Evolutionary conservation across 2,888 invertebrate species (phyloP), one percentile per base, ranked within the genome.

Genomic region (Lagria hirta): DNA sequence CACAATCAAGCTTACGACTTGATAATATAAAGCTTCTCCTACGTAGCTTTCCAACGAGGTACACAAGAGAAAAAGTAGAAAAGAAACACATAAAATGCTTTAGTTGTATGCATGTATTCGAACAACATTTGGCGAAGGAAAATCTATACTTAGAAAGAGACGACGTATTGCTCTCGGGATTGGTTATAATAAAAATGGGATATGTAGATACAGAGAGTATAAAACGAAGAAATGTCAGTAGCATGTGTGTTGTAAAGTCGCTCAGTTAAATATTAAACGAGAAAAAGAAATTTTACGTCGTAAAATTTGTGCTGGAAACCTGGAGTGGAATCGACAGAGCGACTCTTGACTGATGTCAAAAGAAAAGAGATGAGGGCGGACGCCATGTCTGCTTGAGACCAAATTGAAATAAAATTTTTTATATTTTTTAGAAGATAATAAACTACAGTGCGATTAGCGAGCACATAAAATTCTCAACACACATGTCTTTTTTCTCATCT

Each of bases 181-280:
- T 68, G 69, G 66, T 68, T 68, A 65, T 69, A 69, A 69, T 69
- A 69, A 69, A 68, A 69, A 68, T 68, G 68, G 69, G 68, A 69
- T 69, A 69, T 68, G 65, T 69, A 68, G 67, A 69, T 69, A 69
- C 68, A 68, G 63, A 65, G 62, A 65, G 65, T 64, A 67, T 68
- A 66, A 66, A 68, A 66, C 60, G 66, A 64, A 65, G 65, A 65
- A 68, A 68, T 63, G 69, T 69, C 68, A 68, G 65, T 63, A 64
- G 61, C 67, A 69, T 69, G 63, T 69, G 69, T 65, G 67, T 58
- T 61, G 62, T 54, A 54, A 57, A 62, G 57, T 55, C 58, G 60
- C 28, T 46, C 54, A 48, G 33, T 42, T 12, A 17, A 32, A 22
- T 27, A 33, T 29, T 50, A 26, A 8, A 16, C 3, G 15, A 10